These are phyloP conservation scores for Agelas oroides DNA, from an alignment of 37 sponge, comb jelly and placozoan species.

Conservation along the genomic window DNA sequence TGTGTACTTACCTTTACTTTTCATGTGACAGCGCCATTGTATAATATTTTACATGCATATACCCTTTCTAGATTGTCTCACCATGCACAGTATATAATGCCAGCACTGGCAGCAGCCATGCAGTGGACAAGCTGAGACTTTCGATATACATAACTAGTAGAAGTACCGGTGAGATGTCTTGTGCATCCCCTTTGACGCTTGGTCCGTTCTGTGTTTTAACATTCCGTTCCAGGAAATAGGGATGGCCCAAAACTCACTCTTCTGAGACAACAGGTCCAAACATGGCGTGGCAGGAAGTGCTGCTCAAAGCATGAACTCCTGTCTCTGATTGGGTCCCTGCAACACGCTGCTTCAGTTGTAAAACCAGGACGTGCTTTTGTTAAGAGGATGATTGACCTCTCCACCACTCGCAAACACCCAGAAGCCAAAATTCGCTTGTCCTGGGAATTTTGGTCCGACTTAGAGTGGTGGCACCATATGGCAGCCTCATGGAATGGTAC, in stretches of 20 bases:
- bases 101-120: too few species aligned
- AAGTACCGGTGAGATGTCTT: too few species aligned
- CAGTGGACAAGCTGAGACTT: too few species aligned
- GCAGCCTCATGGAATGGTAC: constrained; percentile 24
- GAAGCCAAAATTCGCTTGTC: background rate
- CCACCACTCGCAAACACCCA: background rate
- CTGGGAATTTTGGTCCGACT: constrained; percentile 29
- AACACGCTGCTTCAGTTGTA: constrained; percentile 16
- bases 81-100: too few species aligned
- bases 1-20: too few species aligned
- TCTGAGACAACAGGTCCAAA: background rate
- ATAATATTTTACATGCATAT: too few species aligned
- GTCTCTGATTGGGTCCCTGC: constrained; percentile 12
- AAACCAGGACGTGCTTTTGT: constrained; percentile 6
- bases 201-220: too few species aligned
- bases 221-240: too few species aligned
- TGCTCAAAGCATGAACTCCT: constrained; percentile 13
- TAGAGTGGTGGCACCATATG: constrained; percentile 6
- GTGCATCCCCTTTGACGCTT: too few species aligned
- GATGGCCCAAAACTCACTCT: constrained; percentile 16
- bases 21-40: too few species aligned
- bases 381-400: constrained; percentile 18
- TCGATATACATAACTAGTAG: too few species aligned
- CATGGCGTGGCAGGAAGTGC: constrained; percentile 12
- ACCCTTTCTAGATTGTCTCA: too few species aligned